These are phyloP conservation scores for Omphaloscelis lunosa DNA, from an alignment of 2,888 invertebrate genomes.

Conservation along the genomic window DNA sequence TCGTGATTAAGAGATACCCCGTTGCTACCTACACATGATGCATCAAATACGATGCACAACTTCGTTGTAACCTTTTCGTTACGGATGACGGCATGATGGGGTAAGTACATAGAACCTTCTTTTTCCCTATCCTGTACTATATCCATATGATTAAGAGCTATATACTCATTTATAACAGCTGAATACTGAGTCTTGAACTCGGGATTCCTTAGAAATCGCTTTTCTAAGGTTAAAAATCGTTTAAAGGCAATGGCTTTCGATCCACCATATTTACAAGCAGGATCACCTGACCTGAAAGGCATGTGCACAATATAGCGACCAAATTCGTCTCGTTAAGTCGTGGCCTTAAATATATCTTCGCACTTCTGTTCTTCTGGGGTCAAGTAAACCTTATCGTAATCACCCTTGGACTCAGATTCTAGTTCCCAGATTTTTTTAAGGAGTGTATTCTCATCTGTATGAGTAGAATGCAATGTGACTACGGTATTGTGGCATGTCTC, in stretches of 20 bases:
- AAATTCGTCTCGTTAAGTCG: slow-evolving; percentile 8
- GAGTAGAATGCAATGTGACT: not conserved
- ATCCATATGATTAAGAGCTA: slow-evolving; percentile 15
- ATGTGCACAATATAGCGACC: slow-evolving; percentile 14
- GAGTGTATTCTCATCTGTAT: not conserved
- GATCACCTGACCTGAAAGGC: slow-evolving; percentile 15
- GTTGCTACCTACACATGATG: slow-evolving; percentile 7
- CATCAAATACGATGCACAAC: slow-evolving; percentile 11
- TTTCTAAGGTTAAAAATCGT: slow-evolving; percentile 15
- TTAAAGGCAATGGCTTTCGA: slow-evolving; percentile 11
- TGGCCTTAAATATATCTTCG: slow-evolving; percentile 14
- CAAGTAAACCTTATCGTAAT: not conserved
- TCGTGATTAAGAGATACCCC: slow-evolving; percentile 22
- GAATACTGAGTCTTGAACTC: slow-evolving; percentile 19
- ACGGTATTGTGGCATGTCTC: slow-evolving; percentile 15
- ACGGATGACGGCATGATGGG: slow-evolving; percentile 14
- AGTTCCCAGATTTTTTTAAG: not conserved
- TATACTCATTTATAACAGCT: slow-evolving; percentile 16
- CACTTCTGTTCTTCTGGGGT: slow-evolving; percentile 11
- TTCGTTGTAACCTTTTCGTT: slow-evolving; percentile 19
- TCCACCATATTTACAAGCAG: slow-evolving; percentile 22
- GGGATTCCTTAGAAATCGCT: slow-evolving; percentile 12
- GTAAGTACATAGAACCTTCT: slow-evolving; percentile 8
- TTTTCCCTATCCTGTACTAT: slow-evolving; percentile 14
- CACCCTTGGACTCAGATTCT: slow-evolving; percentile 5